A percentile compares a stretch with the other conserved stretches of the same genome.
Evolutionary conservation across 2,888 invertebrate genomes (phyloP).

Genomic region (Prosapia bicincta): DNA sequence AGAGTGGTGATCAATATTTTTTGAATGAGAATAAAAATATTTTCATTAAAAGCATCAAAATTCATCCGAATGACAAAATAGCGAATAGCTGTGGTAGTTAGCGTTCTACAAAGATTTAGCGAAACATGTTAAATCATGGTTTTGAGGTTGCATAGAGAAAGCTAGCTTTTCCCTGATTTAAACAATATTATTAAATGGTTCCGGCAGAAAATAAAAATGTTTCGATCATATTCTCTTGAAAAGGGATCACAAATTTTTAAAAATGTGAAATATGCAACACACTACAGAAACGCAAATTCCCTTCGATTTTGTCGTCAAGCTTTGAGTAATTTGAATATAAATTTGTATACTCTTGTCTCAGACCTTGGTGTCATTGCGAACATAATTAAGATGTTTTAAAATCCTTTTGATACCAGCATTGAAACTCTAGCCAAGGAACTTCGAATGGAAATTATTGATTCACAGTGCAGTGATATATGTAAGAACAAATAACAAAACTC

Average conservation of each 20-base stretch:
- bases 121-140: constrained; percentile 36
- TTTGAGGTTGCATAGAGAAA: constrained; percentile 40
- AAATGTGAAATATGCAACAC: constrained; percentile 39
- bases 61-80: constrained; percentile 37
- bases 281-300: constrained; percentile 39
- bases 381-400: constrained; percentile 31
- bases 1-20: constrained; percentile 36
- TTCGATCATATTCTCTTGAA: constrained; percentile 15
- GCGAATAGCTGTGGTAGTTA: constrained; percentile 39
- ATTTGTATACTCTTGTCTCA: constrained; percentile 39
- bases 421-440: constrained; percentile 35
- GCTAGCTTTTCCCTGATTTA: constrained; percentile 38
- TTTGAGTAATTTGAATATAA: constrained; percentile 35
- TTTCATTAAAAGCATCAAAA: constrained; percentile 37
- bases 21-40: too few species aligned
- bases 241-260: constrained; percentile 38
- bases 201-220: constrained; percentile 31
- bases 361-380: constrained; percentile 32
- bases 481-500: constrained; percentile 29
- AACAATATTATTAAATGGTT: constrained; percentile 38
- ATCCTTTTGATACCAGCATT: constrained; percentile 35
- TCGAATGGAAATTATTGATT: constrained; percentile 37
- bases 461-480: constrained; percentile 36
- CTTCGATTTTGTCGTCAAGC: constrained; percentile 38
- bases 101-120: constrained; percentile 38